Evolutionary conservation across 1,140 invertebrate genomes (phyloP), one percentile per base, ranked within the genome.

Genomic region (Leptopilina clavipes): DNA sequence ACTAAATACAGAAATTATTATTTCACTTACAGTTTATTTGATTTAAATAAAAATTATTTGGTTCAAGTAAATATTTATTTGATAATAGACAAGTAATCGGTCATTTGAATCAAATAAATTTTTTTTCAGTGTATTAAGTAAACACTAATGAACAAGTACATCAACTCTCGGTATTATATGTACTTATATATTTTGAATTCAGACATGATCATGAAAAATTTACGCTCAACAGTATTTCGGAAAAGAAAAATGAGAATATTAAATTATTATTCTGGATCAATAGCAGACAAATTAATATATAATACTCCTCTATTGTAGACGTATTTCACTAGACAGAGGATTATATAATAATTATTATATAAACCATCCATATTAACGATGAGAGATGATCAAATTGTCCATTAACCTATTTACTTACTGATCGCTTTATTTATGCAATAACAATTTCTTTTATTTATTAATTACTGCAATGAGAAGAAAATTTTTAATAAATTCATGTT

Each of bases 211-310:
- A 52, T 52, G 48, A 52, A 52, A 52, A 52, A 52, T 52, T n/a
- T 17, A 52, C 14, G 6, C n/a, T 17, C 37, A 12, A n/a, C 48
- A 52, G 48, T 52, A 52, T 52, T 52, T 52, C 48, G 48, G n/a
- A 52, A 52, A 52, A 52, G 48, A 52, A 52, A 52, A 52, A 52
- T 52, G 48, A 52, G 48, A 52, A 52, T 52, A 52, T 52, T n/a
- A 52, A 52, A 52, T 52, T 6, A 17, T n/a, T 7, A 17, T 17
- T n/a, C 48, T 52, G 2, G 48, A 52, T 52, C 48, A 52, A 52
- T 52, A 52, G 14, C 48, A 52, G 48, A 52, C 48, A 52, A 52
- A n/a, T 52, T 52, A 52, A 52, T 52, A 52, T 52, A 52, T 52
- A 52, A 52, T 52, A 52, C 48, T 5, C 25, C 14, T 52, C 48